Conservation (phyloP, 2,113 vertebrate genomes). For the Oryzias woworae region DNA sequence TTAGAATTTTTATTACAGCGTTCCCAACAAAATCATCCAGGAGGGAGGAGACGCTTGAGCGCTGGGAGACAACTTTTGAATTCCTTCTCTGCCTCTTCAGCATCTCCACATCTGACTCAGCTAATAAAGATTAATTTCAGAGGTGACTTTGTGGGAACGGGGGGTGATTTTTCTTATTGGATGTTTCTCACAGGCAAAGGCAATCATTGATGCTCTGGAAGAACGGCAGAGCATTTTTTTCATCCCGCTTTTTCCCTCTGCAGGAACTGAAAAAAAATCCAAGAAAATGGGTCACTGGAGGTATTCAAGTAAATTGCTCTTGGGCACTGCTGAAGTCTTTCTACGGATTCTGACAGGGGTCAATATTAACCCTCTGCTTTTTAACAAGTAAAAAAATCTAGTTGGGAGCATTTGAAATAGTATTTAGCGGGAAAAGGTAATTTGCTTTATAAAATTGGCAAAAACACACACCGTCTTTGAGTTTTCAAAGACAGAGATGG, state of each 20-base stretch:
- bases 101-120: slow-evolving; percentile 72
- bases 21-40: slow-evolving; percentile 25
- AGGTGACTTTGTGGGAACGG: slow-evolving; percentile 62
- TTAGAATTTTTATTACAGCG: not conserved
- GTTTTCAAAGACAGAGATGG: no score
- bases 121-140: slow-evolving; percentile 64
- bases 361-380: slow-evolving; percentile 25
- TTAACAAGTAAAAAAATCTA: slow-evolving; percentile 14
- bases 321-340: slow-evolving; percentile 26
- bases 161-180: slow-evolving; percentile 55
- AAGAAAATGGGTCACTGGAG: slow-evolving; percentile 66
- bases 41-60: slow-evolving; percentile 1
- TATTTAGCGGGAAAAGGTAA: slow-evolving; percentile 1
- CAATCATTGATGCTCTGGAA: slow-evolving; percentile 48
- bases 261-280: slow-evolving; percentile 54
- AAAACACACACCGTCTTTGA: not conserved
- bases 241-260: slow-evolving; percentile 21
- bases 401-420: not conserved
- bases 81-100: slow-evolving; percentile 64
- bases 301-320: slow-evolving; percentile 55
- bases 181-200: slow-evolving; percentile 27
- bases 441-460: not conserved
- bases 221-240: slow-evolving; percentile 30
- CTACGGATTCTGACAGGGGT: slow-evolving; percentile 16
- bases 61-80: slow-evolving; percentile 42